These are phyloP conservation scores for Euphydryas editha DNA, from an alignment of 2,888 invertebrate genomes.

Conservation along the genomic window DNA sequence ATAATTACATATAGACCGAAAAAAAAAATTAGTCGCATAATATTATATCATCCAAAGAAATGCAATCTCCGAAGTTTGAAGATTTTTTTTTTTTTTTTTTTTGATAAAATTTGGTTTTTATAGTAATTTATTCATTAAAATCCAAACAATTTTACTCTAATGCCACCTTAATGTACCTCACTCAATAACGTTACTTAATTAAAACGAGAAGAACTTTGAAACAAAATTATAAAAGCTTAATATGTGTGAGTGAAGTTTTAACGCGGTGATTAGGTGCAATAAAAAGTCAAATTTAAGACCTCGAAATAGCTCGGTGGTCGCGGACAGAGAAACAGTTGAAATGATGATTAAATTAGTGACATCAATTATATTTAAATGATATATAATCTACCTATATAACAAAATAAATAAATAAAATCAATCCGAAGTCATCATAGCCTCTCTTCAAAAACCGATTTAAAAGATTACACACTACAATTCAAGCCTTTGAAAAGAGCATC, in stretches of 20 bases:
- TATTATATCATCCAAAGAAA: no score
- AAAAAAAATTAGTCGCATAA: no score
- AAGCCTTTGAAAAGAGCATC: constrained; percentile 32
- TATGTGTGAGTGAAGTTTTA: constrained; percentile 67
- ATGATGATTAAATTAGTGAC: neutral
- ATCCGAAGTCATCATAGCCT: neutral
- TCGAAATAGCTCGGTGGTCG: constrained; percentile 66
- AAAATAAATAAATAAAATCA: neutral
- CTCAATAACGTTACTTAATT: constrained; percentile 30
- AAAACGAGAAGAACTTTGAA: constrained; percentile 38
- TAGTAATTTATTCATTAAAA: no score
- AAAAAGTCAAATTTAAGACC: constrained; percentile 75
- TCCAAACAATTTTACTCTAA: neutral
- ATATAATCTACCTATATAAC: neutral
- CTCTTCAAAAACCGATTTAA: neutral
- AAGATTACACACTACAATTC: constrained; percentile 13
- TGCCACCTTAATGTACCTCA: neutral
- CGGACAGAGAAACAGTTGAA: constrained; percentile 39
- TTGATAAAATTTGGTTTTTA: no score
- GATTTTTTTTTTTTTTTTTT: no score
- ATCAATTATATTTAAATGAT: neutral
- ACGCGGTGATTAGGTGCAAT: constrained; percentile 67
- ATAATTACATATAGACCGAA: no score
- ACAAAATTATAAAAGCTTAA: constrained; percentile 51
- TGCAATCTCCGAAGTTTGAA: no score